A percentile compares a stretch with the other conserved stretches of the same genome.
phyloP scores from a whole-genome alignment of 2,888 invertebrate species.

The Dicranocentrus wangi region DNA sequence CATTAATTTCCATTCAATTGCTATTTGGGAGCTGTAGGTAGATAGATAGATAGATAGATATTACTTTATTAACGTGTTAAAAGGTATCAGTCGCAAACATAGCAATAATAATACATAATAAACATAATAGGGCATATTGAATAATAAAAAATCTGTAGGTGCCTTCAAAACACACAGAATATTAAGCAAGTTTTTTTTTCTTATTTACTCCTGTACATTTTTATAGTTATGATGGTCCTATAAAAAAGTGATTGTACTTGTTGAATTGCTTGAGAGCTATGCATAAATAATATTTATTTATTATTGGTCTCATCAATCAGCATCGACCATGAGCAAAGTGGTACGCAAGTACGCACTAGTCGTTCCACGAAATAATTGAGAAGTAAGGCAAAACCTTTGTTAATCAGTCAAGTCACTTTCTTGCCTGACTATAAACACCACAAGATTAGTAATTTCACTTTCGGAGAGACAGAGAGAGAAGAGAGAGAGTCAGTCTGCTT shows the following conservation, averaged over 20 bases:
- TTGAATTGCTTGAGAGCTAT: constrained; percentile 7
- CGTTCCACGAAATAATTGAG: constrained; percentile 23
- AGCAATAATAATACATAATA: too few relatives aligned
- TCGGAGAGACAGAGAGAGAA: too few relatives aligned
- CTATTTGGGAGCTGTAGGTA: not conserved
- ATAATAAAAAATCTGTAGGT: constrained; percentile 41
- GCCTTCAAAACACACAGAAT: constrained; percentile 37
- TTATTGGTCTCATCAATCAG: constrained; percentile 50
- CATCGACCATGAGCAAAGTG: not conserved
- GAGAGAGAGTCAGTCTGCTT: too few relatives aligned
- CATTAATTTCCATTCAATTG: constrained; percentile 17
- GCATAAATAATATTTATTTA: constrained; percentile 46
- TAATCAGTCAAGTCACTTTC: constrained; percentile 41
- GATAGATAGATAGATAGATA: too few relatives aligned
- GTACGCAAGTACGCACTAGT: not conserved
- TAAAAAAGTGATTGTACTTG: not conserved
- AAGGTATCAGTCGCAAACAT: too few relatives aligned
- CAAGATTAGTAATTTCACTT: constrained; percentile 26
- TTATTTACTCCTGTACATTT: too few relatives aligned
- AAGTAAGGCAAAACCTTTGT: constrained; percentile 42
- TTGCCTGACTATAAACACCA: not conserved
- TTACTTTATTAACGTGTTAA: too few relatives aligned
- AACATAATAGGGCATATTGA: constrained; percentile 50
- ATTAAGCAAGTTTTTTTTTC: constrained; percentile 35
- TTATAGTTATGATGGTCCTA: constrained; percentile 2